phyloP scores from a whole-genome alignment of 1,140 invertebrate genomes.

The Plutomurus gul region DNA sequence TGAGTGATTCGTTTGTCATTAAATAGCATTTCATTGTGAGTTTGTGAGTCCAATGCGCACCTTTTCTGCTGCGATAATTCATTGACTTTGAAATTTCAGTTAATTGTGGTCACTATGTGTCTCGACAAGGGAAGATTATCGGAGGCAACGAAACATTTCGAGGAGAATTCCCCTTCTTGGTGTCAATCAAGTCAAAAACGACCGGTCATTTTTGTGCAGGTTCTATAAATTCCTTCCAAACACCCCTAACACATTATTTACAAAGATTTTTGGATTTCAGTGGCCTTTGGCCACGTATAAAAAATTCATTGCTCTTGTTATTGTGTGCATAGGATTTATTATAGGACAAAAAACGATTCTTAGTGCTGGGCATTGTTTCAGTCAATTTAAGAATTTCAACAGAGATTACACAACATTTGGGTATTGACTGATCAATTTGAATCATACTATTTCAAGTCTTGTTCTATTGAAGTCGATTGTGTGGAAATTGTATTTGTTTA shows the following conservation, averaged over 20 bases:
- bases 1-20: background rate
- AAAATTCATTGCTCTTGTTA: no score
- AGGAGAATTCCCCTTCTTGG: background rate
- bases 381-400: background rate
- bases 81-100: background rate
- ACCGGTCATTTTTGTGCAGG: conserved; percentile 5
- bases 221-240: background rate
- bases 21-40: background rate
- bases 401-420: background rate
- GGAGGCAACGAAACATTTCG: background rate
- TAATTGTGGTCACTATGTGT: background rate
- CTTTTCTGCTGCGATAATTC: conserved; percentile 1
- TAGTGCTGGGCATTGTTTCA: conserved; percentile 17
- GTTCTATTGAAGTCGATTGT: background rate
- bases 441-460: background rate
- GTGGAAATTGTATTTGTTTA: background rate
- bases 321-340: background rate
- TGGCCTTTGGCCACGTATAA: no score
- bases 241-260: background rate
- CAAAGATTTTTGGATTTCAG: no score
- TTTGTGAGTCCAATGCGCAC: conserved; percentile 3
- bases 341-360: background rate
- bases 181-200: background rate
- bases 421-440: background rate
- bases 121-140: background rate